phyloP scores from a whole-genome alignment of 2,113 vertebrate species.

The Sebastes fasciatus region DNA sequence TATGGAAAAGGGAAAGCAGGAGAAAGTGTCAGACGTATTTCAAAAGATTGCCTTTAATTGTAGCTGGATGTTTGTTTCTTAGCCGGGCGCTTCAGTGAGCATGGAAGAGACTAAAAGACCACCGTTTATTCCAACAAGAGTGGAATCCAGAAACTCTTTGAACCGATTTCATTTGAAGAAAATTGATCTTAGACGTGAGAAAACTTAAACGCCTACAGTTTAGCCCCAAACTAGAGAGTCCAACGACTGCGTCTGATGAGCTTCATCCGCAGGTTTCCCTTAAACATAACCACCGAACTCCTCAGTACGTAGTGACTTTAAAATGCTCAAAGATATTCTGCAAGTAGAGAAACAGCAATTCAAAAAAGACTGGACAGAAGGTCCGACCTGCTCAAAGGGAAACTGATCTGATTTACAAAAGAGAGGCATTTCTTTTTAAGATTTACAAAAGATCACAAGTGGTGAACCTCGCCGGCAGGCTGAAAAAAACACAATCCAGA shows the following conservation, averaged over 20 bases:
- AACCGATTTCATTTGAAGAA: conserved; percentile 35
- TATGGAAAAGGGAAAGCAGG: conserved; percentile 55
- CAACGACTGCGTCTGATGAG: background rate
- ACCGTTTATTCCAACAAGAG: conserved; percentile 60
- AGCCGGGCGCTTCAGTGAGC: conserved; percentile 18
- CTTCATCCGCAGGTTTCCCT: conserved; percentile 15
- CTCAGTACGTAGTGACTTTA: conserved; percentile 11
- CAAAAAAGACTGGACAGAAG: conserved; percentile 34
- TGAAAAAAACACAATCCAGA: conserved; percentile 46
- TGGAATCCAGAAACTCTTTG: conserved; percentile 39
- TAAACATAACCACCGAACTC: conserved; percentile 14
- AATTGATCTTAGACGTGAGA: conserved; percentile 14
- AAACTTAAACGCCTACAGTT: conserved; percentile 20
- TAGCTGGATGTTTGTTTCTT: conserved; percentile 70
- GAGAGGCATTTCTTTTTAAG: conserved; percentile 52
- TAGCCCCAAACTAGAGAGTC: conserved; percentile 46
- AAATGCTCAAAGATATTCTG: conserved; percentile 21
- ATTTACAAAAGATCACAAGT: conserved; percentile 45
- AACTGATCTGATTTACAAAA: conserved; percentile 42
- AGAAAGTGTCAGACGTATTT: conserved; percentile 64
- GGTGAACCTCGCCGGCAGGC: conserved; percentile 58
- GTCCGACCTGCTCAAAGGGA: conserved; percentile 61
- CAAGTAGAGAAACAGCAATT: conserved; percentile 4
- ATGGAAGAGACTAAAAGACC: conserved; percentile 42
- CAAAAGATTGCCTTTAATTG: conserved; percentile 75